Evolutionary conservation across 2,113 vertebrate species (phyloP).

Genomic region (Varanus salvator): DNA sequence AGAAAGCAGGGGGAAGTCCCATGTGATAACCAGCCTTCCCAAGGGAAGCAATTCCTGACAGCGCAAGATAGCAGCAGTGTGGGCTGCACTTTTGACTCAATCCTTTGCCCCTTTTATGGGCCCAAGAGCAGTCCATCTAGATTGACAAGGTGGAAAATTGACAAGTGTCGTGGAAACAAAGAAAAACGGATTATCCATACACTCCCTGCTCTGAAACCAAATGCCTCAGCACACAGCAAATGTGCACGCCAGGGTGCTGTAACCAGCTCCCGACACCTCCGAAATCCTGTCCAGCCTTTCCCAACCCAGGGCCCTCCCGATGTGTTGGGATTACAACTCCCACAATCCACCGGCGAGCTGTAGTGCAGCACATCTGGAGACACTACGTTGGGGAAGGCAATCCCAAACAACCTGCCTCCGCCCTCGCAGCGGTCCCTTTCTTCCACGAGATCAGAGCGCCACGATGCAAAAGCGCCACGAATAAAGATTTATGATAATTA

Average conservation of each 20-base stretch:
- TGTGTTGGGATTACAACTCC: too few relatives aligned
- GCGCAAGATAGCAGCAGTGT: background rate
- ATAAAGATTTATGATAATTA: background rate
- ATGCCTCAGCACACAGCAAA: background rate
- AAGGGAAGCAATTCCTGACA: background rate
- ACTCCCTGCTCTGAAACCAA: background rate
- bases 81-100: background rate
- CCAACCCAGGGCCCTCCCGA: too few relatives aligned
- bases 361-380: too few relatives aligned
- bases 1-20: background rate
- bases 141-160: background rate
- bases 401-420: background rate
- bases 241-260: too few relatives aligned
- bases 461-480: background rate
- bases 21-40: background rate
- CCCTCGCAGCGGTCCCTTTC: background rate
- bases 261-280: background rate
- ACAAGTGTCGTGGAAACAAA: background rate
- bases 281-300: too few relatives aligned
- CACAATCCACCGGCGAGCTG: too few relatives aligned
- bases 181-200: background rate
- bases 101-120: background rate
- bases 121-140: background rate
- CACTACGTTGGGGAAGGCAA: background rate
- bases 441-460: background rate